Conservation (phyloP, 2,888 invertebrate genomes). For the Nomada fucata region DNA sequence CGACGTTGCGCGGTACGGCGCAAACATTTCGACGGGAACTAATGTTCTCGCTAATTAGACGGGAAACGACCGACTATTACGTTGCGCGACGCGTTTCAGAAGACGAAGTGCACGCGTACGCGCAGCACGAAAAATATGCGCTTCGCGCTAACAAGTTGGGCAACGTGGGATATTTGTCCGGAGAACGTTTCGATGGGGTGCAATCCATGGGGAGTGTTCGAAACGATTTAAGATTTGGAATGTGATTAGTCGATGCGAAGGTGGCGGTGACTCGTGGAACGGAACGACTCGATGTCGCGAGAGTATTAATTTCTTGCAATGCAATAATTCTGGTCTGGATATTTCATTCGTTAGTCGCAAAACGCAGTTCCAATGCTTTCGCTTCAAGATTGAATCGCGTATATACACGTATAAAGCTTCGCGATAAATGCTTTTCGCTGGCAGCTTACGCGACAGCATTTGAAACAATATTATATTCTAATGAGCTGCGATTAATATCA, state of each 20-base stretch:
- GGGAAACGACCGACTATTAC: conserved; percentile 69
- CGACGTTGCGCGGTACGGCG: conserved; percentile 33
- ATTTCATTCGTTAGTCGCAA: too few relatives aligned
- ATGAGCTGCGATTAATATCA: neutral
- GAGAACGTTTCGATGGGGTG: too few relatives aligned
- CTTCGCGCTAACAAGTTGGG: conserved; percentile 37
- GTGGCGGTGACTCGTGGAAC: neutral
- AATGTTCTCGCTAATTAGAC: conserved; percentile 70
- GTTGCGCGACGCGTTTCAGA: conserved; percentile 24
- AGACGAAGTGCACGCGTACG: conserved; percentile 42
- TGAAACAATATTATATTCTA: neutral
- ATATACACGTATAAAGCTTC: too few relatives aligned
- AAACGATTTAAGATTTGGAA: neutral
- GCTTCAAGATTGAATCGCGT: neutral
- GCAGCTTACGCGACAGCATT: neutral
- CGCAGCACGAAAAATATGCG: conserved; percentile 36
- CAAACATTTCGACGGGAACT: conserved; percentile 64
- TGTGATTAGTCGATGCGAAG: neutral
- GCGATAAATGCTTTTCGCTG: neutral
- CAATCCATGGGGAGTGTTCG: too few relatives aligned
- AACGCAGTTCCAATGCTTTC: too few relatives aligned
- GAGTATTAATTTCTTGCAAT: neutral
- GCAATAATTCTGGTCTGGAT: too few relatives aligned
- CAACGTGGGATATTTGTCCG: neutral
- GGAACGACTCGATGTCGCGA: neutral